Conservation (phyloP, 2,797 vertebrate species). For the Limosa lapponica region DNA sequence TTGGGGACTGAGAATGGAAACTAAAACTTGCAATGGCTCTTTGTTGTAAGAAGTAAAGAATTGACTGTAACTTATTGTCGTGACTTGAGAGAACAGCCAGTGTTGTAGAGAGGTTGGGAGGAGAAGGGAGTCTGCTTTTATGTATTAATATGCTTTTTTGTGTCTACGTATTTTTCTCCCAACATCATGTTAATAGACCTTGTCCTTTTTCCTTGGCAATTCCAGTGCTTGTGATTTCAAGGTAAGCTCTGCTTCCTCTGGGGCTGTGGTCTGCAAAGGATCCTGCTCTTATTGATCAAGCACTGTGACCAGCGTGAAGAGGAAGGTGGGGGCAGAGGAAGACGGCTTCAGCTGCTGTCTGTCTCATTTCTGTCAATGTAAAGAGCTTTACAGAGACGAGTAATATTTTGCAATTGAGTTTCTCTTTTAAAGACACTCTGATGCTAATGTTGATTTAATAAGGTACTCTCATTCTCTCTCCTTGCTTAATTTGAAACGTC, state of each 20-base stretch:
- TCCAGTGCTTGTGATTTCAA: background rate
- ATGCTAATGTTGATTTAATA: slow-evolving; percentile 81
- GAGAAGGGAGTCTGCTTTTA: background rate
- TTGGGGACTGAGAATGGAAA: background rate
- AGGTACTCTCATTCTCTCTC: slow-evolving; percentile 67
- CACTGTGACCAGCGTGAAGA: background rate
- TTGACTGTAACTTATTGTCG: background rate
- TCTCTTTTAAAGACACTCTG: slow-evolving; percentile 64
- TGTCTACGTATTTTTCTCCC: background rate
- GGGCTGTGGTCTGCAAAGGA: background rate
- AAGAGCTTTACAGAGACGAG: slow-evolving; percentile 43
- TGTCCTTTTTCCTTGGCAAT: background rate
- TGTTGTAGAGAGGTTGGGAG: background rate
- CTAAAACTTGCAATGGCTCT: background rate
- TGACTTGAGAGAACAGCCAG: background rate
- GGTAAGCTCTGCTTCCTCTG: background rate
- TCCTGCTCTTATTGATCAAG: background rate
- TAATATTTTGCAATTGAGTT: slow-evolving; percentile 69
- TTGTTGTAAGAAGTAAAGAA: background rate
- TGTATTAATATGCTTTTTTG: background rate
- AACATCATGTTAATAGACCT: background rate
- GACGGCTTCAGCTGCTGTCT: background rate
- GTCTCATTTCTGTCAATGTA: slow-evolving; percentile 25
- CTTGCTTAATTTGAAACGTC: slow-evolving; percentile 76
- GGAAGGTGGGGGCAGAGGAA: background rate